Conservation (phyloP, 2,797 vertebrate species). For the Alosa sapidissima region DNA sequence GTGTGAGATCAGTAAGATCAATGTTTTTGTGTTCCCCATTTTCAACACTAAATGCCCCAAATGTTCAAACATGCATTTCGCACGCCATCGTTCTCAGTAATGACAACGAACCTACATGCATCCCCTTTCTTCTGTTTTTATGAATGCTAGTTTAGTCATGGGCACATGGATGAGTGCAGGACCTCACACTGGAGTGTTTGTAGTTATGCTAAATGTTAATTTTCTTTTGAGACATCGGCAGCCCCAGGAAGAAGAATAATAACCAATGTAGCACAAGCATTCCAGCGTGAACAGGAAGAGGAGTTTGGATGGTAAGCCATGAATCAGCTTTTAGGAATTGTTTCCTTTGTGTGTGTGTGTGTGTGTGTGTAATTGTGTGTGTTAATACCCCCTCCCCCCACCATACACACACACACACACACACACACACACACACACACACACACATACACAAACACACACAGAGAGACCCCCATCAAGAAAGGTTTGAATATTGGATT, state of each 20-base stretch:
- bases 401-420: background rate
- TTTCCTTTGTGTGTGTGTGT: constrained; percentile 17
- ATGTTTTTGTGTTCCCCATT: background rate
- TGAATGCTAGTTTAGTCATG: background rate
- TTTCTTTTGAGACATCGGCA: constrained; percentile 20
- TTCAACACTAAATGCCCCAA: background rate
- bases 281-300: constrained; percentile 26
- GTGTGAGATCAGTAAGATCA: constrained; percentile 15
- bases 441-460: constrained; percentile 33
- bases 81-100: background rate
- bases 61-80: background rate
- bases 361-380: constrained; percentile 30
- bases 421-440: background rate
- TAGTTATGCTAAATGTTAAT: constrained; percentile 22
- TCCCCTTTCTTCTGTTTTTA: constrained; percentile 17
- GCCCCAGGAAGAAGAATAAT: constrained; percentile 15
- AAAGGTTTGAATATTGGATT: background rate
- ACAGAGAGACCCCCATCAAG: background rate
- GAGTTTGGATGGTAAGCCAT: constrained; percentile 5
- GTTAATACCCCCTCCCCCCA: constrained; percentile 47
- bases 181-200: background rate
- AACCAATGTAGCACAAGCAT: constrained; percentile 24
- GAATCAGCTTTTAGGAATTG: constrained; percentile 21
- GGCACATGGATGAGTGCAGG: background rate
- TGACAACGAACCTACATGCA: background rate